phyloP scores from a whole-genome alignment of 2,113 vertebrate genomes.

The Ornithorhynchus anatinus region DNA sequence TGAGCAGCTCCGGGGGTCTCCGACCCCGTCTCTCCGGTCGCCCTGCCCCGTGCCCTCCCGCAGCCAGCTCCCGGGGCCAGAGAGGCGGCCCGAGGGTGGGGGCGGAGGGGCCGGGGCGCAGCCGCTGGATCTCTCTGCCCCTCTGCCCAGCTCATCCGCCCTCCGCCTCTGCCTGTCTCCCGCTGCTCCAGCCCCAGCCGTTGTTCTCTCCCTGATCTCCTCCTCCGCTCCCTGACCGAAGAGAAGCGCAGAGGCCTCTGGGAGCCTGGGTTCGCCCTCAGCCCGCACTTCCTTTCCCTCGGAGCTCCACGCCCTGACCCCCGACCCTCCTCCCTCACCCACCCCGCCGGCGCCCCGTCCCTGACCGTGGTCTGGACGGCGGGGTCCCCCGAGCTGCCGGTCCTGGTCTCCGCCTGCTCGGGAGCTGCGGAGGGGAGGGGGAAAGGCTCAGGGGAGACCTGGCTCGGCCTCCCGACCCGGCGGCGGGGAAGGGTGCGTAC shows the following conservation, averaged over 20 bases:
- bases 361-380: conserved; percentile 61
- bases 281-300: background rate
- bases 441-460: too few species aligned
- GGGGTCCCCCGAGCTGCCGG: conserved; percentile 38
- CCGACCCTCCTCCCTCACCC: conserved; percentile 1
- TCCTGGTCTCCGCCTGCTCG: conserved; percentile 55
- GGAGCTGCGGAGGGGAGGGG: conserved; percentile 50
- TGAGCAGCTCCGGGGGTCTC: too few species aligned
- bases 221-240: too few species aligned
- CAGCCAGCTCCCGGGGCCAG: too few species aligned
- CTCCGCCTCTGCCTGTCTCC: background rate
- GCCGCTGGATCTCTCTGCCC: background rate
- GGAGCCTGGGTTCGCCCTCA: background rate
- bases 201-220: too few species aligned
- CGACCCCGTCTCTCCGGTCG: too few species aligned
- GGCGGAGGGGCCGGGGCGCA: too few species aligned
- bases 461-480: too few species aligned
- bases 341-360: conserved; percentile 33
- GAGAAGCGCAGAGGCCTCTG: background rate
- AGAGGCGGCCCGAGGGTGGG: background rate
- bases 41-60: too few species aligned
- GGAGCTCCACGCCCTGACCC: background rate
- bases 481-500: background rate
- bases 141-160: too few species aligned
- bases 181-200: rapidly evolving